Evolutionary conservation across 2,113 vertebrate genomes (phyloP).

Genomic region (Ariopsis seemanni): DNA sequence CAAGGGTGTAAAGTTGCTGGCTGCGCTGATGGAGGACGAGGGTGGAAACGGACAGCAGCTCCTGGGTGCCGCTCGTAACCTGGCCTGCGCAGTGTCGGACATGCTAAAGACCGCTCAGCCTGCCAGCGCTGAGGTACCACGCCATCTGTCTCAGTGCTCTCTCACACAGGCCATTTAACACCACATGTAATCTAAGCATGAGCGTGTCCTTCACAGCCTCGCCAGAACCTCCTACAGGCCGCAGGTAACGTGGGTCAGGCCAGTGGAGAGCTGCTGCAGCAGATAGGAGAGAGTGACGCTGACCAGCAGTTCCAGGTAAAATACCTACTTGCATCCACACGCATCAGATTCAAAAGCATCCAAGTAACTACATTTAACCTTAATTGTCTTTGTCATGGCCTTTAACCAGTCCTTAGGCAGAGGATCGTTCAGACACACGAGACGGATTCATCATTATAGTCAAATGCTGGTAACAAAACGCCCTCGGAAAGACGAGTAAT

Average conservation of each 20-base stretch:
- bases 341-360: background rate
- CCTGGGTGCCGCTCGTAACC: conserved; percentile 89
- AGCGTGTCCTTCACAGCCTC: conserved; percentile 75
- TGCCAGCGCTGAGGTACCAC: conserved; percentile 82
- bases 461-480: conserved; percentile 61
- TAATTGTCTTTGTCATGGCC: conserved; percentile 51
- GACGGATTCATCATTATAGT: conserved; percentile 56
- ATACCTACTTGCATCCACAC: background rate
- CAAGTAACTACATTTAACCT: conserved; percentile 32
- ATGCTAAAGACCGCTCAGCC: conserved; percentile 93
- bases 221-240: conserved; percentile 93
- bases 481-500: conserved; percentile 33
- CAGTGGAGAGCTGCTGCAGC: conserved; percentile 91
- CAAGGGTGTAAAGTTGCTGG: conserved; percentile 91
- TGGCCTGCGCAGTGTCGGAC: conserved; percentile 87
- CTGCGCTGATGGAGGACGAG: conserved; percentile 93
- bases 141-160: background rate
- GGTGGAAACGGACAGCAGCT: conserved; percentile 89
- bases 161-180: too few relatives aligned
- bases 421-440: conserved; percentile 59
- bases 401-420: conserved; percentile 59
- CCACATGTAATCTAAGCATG: background rate
- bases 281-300: conserved; percentile 91
- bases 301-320: conserved; percentile 94
- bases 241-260: conserved; percentile 93